Conservation (phyloP, 2,888 invertebrate genomes). For the Drosophila paramelanica region DNA sequence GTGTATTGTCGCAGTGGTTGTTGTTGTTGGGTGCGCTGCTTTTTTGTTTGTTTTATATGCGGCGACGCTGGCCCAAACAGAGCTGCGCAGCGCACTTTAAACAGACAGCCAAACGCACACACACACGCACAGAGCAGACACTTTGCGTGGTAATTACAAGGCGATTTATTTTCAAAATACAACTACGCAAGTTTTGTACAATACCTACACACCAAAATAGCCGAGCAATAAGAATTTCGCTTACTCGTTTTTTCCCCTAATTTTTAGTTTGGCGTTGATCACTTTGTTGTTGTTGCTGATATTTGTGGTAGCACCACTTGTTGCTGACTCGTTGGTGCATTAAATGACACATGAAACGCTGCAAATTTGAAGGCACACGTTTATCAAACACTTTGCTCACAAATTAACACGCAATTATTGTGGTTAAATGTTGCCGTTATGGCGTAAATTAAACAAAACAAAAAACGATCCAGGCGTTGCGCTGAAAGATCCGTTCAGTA, state of each 20-base stretch:
- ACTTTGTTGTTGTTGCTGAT: constrained; percentile 29
- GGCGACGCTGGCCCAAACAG: constrained; percentile 66
- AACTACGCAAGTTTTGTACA: constrained; percentile 22
- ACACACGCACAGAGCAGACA: constrained; percentile 22
- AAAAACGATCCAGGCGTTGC: constrained; percentile 48
- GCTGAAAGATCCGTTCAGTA: constrained; percentile 36
- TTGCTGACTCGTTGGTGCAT: constrained; percentile 62
- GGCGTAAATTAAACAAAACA: constrained; percentile 41
- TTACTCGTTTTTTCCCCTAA: constrained; percentile 40
- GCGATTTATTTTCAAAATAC: constrained; percentile 18
- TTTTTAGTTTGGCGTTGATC: constrained; percentile 36
- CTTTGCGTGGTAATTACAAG: constrained; percentile 53
- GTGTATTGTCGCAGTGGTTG: constrained; percentile 37
- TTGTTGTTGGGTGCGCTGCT: constrained; percentile 39
- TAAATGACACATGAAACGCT: constrained; percentile 54
- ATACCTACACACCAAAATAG: constrained; percentile 17
- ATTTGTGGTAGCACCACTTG: constrained; percentile 67
- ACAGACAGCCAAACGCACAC: constrained; percentile 20
- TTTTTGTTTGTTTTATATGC: constrained; percentile 76
- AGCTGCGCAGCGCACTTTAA: constrained; percentile 68
- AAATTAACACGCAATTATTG: constrained; percentile 49
- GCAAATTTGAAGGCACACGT: constrained; percentile 15
- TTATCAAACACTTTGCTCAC: constrained; percentile 27
- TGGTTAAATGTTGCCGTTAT: constrained; percentile 19
- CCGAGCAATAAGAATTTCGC: constrained; percentile 36